These are phyloP conservation scores for Palythoa grandiflora DNA, from an alignment of 92 coral and sea anemone genomes.

Conservation along the genomic window DNA sequence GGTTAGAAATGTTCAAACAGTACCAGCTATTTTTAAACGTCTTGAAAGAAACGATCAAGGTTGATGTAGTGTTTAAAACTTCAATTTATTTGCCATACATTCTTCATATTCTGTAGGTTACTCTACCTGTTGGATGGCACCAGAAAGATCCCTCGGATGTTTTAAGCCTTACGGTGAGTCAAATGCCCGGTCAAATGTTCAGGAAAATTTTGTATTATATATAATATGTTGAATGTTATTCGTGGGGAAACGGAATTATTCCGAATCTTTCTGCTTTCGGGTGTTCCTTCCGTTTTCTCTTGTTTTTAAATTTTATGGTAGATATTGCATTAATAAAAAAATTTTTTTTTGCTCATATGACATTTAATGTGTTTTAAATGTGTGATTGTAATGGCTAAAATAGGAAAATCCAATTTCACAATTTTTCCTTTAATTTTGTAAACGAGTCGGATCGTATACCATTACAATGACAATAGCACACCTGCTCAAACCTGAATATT, in stretches of 20 bases:
- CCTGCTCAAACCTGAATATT: no score
- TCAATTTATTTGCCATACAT: background rate
- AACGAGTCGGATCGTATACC: no score
- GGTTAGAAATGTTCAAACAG: slow-evolving; percentile 55
- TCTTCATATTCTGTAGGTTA: slow-evolving; percentile 68
- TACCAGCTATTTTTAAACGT: background rate
- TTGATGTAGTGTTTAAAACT: background rate
- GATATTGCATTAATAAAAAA: background rate
- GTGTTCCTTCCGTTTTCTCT: background rate
- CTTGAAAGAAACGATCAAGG: background rate
- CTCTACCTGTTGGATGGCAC: slow-evolving; percentile 97
- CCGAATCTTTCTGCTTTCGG: background rate
- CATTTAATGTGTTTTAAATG: background rate
- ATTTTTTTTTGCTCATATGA: background rate
- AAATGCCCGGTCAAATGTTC: slow-evolving; percentile 12
- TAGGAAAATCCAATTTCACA: no score
- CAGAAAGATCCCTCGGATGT: slow-evolving; percentile 89
- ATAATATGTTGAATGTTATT: background rate
- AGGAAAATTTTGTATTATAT: no score
- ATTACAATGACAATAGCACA: no score
- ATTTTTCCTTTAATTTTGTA: no score
- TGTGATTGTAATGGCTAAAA: no score
- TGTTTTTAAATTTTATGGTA: background rate
- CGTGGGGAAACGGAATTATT: background rate
- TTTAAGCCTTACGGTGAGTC: slow-evolving; percentile 84